These are phyloP conservation scores for Drosophila nebulosa DNA, from an alignment of 1,140 invertebrate species.

Conservation along the genomic window DNA sequence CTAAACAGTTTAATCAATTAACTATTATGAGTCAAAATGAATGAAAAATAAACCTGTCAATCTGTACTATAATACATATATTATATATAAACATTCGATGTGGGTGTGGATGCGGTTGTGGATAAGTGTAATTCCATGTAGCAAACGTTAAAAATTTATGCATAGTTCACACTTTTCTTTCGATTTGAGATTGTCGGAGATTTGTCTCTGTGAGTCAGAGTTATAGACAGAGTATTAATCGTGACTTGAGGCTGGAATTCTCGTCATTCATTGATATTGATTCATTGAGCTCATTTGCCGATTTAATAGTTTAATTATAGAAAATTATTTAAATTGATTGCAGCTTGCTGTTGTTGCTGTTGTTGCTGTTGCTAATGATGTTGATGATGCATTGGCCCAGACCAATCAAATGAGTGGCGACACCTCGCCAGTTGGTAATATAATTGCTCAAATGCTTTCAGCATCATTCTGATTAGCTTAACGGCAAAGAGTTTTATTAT, in stretches of 20 bases:
- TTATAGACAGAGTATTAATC: neutral
- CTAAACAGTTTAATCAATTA: neutral
- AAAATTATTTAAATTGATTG: slow-evolving; percentile 42
- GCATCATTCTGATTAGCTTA: slow-evolving; percentile 44
- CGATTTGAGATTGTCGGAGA: neutral
- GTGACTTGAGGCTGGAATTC: slow-evolving; percentile 2
- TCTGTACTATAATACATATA: no score
- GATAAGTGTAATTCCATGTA: neutral
- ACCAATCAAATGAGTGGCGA: slow-evolving; percentile 5
- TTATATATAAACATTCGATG: neutral
- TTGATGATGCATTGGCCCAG: slow-evolving; percentile 1
- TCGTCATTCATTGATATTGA: neutral
- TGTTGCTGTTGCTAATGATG: neutral
- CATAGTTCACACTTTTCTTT: slow-evolving; percentile 13
- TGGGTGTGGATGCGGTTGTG: neutral
- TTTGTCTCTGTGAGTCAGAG: neutral
- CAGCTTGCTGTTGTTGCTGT: neutral
- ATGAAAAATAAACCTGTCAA: neutral
- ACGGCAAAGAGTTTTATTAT: slow-evolving; percentile 49
- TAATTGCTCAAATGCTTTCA: slow-evolving; percentile 30
- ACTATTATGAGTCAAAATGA: slow-evolving; percentile 1
- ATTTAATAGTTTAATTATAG: slow-evolving; percentile 58
- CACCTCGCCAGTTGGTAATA: slow-evolving; percentile 13
- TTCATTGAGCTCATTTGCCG: slow-evolving; percentile 29
- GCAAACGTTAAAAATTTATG: slow-evolving; percentile 2